phyloP scores from a whole-genome alignment of 2,113 vertebrate species.

The Erinaceus europaeus region DNA sequence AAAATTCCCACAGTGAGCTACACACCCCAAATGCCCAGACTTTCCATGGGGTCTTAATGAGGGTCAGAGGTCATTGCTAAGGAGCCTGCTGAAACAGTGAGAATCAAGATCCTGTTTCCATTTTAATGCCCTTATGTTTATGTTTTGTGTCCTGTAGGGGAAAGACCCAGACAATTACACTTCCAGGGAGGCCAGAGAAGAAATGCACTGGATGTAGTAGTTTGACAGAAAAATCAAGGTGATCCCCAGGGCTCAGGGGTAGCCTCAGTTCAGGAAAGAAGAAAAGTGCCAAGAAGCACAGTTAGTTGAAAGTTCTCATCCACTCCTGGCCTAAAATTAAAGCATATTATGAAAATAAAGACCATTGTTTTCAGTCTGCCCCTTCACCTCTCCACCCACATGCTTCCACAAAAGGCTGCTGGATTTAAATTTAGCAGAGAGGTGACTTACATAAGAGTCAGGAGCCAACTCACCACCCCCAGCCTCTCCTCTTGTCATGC shows the following conservation, averaged over 20 bases:
- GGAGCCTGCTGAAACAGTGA: constrained; percentile 85
- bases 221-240: constrained; percentile 78
- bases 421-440: constrained; percentile 61
- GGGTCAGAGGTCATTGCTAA: constrained; percentile 85
- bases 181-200: constrained; percentile 78
- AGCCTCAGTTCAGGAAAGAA: constrained; percentile 71
- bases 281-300: constrained; percentile 61
- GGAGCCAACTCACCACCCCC: constrained; percentile 33
- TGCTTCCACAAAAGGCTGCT: constrained; percentile 36
- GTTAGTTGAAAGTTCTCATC: constrained; percentile 59
- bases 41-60: constrained; percentile 84
- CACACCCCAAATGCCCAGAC: constrained; percentile 77
- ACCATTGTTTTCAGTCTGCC: constrained; percentile 66
- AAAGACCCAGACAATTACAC: constrained; percentile 84
- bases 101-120: constrained; percentile 87
- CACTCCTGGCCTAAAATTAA: constrained; percentile 64
- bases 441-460: constrained; percentile 52
- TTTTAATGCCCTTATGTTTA: constrained; percentile 85
- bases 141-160: constrained; percentile 81
- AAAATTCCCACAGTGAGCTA: constrained; percentile 80
- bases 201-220: constrained; percentile 78
- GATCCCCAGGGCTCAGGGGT: constrained; percentile 66
- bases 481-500: constrained; percentile 40
- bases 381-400: constrained; percentile 67
- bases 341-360: constrained; percentile 63